Percentiles rank a stretch among this genome's conserved stretches.
These are phyloP conservation scores for Grus americana DNA, from an alignment of 2,113 vertebrate genomes.

Conservation along the genomic window DNA sequence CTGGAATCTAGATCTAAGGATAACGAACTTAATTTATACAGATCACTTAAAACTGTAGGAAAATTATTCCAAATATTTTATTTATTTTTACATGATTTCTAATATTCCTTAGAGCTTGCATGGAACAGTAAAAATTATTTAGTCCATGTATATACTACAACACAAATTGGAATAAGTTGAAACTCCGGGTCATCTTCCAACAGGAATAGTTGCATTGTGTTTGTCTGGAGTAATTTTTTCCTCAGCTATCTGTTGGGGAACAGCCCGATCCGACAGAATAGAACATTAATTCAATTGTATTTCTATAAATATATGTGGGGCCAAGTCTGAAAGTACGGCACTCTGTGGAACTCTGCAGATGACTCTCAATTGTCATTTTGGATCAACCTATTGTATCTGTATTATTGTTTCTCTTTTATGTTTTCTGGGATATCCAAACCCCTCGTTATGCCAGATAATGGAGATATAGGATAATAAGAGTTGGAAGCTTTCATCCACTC, in stretches of 20 bases:
- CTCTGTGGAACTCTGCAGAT: not conserved
- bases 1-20: not conserved
- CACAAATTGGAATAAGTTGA: not conserved
- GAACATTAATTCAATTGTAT: not conserved
- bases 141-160: rapidly evolving
- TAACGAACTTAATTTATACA: not conserved
- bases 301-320: not conserved
- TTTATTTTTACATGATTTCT: not conserved
- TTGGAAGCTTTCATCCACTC: not conserved
- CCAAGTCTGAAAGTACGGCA: not conserved
- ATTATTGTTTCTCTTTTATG: not conserved
- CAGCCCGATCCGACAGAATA: not conserved
- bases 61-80: not conserved
- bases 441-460: not conserved
- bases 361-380: not conserved
- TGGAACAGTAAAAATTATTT: not conserved
- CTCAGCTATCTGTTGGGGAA: not conserved
- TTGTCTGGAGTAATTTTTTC: not conserved
- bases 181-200: not conserved
- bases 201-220: not conserved
- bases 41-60: not conserved
- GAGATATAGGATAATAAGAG: not conserved
- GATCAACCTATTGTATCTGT: not conserved
- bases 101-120: not conserved
- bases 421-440: not conserved